phyloP scores from a whole-genome alignment of 1,140 invertebrate species.

The Oryzaephilus surinamensis region DNA sequence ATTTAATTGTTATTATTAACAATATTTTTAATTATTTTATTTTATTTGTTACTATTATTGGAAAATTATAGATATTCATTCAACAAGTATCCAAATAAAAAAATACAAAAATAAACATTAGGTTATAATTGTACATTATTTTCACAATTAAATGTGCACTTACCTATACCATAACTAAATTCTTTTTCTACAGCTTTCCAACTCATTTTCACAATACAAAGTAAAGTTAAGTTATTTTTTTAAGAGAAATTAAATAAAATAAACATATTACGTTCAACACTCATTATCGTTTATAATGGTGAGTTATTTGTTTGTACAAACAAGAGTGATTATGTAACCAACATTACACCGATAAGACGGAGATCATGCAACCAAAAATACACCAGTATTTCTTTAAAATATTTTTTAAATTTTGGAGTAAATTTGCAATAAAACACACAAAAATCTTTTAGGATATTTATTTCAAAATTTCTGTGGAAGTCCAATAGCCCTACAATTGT shows the following conservation, averaged over 20 bases:
- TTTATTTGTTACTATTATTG: neutral
- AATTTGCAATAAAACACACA: no score
- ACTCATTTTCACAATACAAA: slow-evolving; percentile 20
- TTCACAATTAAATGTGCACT: slow-evolving; percentile 3
- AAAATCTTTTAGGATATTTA: slow-evolving; percentile 35
- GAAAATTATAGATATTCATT: slow-evolving; percentile 5
- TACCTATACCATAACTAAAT: slow-evolving; percentile 22
- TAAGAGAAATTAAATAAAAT: no score
- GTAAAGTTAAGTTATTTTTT: no score
- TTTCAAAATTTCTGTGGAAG: slow-evolving; percentile 39
- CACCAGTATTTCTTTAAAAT: no score
- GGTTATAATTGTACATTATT: slow-evolving; percentile 3
- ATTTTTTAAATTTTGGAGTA: no score
- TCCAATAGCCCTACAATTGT: slow-evolving; percentile 38
- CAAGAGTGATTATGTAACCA: no score
- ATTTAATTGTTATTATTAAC: neutral
- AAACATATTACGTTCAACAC: no score
- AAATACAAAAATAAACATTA: slow-evolving; percentile 9
- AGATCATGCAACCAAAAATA: no score
- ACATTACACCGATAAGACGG: no score
- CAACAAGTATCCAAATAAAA: slow-evolving; percentile 1
- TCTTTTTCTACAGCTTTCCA: slow-evolving; percentile 22
- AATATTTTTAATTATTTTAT: slow-evolving; percentile 1
- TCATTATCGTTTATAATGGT: no score
- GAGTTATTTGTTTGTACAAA: no score